These are phyloP conservation scores for Eretmochelys imbricata DNA, from an alignment of 2,113 vertebrate species.

Conservation along the genomic window DNA sequence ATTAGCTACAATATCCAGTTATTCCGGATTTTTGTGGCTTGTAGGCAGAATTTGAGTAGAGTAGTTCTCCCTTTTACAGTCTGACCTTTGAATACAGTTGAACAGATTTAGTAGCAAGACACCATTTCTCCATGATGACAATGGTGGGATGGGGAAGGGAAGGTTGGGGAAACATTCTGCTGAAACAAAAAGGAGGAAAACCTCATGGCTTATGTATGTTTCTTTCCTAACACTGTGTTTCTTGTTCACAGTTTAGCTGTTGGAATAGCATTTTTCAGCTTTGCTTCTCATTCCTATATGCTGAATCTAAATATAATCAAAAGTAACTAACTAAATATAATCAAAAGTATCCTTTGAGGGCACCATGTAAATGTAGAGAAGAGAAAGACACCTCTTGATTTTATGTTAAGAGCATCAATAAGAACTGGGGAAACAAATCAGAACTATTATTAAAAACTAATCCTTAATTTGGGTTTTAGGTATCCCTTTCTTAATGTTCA, in stretches of 20 bases:
- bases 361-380: not conserved
- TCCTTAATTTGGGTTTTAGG: slow-evolving; percentile 8
- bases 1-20: not conserved
- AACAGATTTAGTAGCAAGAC: not conserved
- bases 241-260: not conserved
- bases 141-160: not conserved
- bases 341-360: slow-evolving; percentile 11
- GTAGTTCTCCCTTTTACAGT: not conserved
- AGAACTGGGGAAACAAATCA: slow-evolving; percentile 7
- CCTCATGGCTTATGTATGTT: not conserved
- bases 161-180: not conserved
- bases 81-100: not conserved
- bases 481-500: slow-evolving; percentile 44
- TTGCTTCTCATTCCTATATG: not conserved
- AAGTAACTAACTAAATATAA: not conserved
- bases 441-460: slow-evolving; percentile 13
- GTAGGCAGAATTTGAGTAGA: not conserved
- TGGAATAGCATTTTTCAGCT: slow-evolving; percentile 1
- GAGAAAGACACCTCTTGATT: not conserved
- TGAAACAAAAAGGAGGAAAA: not conserved
- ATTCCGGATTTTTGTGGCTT: not conserved
- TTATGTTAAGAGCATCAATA: not conserved
- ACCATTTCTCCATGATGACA: not conserved
- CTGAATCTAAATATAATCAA: not conserved
- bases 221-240: slow-evolving; percentile 20